These are phyloP conservation scores for Cynopterus brachyotis DNA, from an alignment of 2,113 vertebrate genomes.

Conservation along the genomic window DNA sequence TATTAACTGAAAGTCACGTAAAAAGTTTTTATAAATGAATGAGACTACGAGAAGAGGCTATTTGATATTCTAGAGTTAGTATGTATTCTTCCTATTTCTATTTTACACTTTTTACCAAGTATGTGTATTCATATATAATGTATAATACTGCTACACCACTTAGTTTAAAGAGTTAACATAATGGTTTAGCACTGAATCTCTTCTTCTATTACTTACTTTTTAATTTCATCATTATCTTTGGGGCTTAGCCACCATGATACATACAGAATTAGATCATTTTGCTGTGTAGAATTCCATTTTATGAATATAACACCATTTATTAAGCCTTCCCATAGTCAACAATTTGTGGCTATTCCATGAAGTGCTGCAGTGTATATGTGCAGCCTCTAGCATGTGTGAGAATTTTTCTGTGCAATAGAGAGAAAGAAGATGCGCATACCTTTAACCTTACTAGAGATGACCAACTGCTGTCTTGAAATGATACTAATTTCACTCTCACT, in stretches of 20 bases:
- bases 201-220: neutral
- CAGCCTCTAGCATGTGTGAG: neutral
- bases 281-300: neutral
- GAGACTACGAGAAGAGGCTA: neutral
- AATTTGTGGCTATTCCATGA: neutral
- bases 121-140: neutral
- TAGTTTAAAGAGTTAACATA: neutral
- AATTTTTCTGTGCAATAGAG: neutral
- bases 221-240: neutral
- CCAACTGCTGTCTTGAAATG: neutral
- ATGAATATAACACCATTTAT: neutral
- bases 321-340: neutral
- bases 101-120: neutral
- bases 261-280: neutral
- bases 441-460: neutral
- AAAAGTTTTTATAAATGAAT: neutral
- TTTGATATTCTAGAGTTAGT: neutral
- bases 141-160: neutral
- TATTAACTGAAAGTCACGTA: neutral
- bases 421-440: neutral
- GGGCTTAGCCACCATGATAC: neutral
- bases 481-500: neutral
- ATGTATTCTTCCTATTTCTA: neutral
- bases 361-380: neutral
- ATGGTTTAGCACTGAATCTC: neutral